These are phyloP conservation scores for Catharus minimus DNA, from an alignment of 2,113 vertebrate species.

Conservation along the genomic window DNA sequence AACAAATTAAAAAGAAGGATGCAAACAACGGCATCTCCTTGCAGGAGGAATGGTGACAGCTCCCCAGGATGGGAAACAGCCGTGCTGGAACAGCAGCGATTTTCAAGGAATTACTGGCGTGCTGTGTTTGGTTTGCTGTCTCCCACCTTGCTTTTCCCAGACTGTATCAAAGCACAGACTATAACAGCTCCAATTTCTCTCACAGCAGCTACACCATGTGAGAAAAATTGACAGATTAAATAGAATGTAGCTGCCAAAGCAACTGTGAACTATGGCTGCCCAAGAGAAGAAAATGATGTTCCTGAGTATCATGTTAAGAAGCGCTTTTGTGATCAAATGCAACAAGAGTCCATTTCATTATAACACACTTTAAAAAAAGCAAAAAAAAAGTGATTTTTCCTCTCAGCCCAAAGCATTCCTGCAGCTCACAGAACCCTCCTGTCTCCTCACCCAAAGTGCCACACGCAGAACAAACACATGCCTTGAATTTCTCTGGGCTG, in stretches of 20 bases:
- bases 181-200: conserved; percentile 72
- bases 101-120: conserved; percentile 69
- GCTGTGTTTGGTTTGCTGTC: conserved; percentile 67
- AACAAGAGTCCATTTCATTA: background rate
- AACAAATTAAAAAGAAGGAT: background rate
- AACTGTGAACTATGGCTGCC: conserved; percentile 50
- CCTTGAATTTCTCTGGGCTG: background rate
- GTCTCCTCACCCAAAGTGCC: background rate
- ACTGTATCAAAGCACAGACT: conserved; percentile 66
- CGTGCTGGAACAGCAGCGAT: conserved; percentile 34
- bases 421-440: background rate
- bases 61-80: background rate
- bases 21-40: background rate
- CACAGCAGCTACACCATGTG: conserved; percentile 61
- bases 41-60: background rate
- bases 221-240: conserved; percentile 76
- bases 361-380: background rate
- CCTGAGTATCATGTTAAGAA: background rate
- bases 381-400: background rate
- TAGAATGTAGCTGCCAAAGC: conserved; percentile 58
- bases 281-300: conserved; percentile 27
- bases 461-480: background rate
- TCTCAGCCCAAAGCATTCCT: background rate
- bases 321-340: background rate
- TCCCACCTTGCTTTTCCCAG: conserved; percentile 71